Evolutionary conservation across 2,888 invertebrate genomes (phyloP).

Genomic region (Nomada flava): DNA sequence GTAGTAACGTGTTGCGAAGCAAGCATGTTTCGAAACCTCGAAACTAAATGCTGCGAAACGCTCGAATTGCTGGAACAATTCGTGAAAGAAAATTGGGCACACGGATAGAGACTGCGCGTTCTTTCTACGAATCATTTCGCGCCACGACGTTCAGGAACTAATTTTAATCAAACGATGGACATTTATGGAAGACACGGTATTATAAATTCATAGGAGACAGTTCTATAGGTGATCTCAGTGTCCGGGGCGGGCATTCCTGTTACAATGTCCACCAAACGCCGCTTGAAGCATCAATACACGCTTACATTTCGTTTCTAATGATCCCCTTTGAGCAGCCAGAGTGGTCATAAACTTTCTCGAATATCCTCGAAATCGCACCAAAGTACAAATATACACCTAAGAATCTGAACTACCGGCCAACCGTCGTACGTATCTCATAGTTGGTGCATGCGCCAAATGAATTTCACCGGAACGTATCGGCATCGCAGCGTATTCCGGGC

Average conservation of each 20-base stretch:
- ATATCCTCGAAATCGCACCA: neutral
- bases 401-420: neutral
- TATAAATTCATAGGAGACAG: no score
- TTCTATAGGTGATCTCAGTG: neutral
- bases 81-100: no score
- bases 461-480: slow-evolving; percentile 24
- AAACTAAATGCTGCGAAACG: no score
- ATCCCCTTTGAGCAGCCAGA: neutral
- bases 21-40: no score
- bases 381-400: slow-evolving; percentile 10
- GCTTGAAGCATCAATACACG: neutral
- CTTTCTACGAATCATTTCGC: no score
- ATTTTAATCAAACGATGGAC: no score
- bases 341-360: neutral
- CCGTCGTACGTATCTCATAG: neutral
- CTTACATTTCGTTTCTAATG: neutral
- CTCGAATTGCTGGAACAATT: no score
- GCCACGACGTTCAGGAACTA: no score
- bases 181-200: no score
- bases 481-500: slow-evolving; percentile 25
- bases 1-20: neutral
- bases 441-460: neutral
- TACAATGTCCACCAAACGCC: neutral
- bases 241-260: neutral
- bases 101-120: no score